Conservation (phyloP, 2,113 vertebrate species). For the Tinamus guttatus region DNA sequence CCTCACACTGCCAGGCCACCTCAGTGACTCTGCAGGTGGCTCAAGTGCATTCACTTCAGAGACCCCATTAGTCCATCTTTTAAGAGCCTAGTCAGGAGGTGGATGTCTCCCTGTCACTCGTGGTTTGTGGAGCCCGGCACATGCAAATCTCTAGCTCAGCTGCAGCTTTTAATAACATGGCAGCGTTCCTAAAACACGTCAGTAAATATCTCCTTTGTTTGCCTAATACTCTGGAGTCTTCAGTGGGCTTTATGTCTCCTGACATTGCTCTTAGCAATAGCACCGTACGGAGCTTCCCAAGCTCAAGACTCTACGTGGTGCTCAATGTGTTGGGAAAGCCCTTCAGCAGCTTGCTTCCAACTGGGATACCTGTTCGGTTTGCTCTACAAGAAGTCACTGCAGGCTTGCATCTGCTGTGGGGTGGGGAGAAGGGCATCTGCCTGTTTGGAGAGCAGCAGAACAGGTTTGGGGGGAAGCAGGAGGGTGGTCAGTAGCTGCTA, state of each 20-base stretch:
- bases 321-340: neutral
- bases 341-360: neutral
- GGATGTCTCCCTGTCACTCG: neutral
- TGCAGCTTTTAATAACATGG: neutral
- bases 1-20: neutral
- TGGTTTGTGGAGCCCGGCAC: neutral
- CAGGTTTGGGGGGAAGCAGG: neutral
- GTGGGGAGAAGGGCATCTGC: neutral
- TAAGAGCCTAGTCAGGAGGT: neutral
- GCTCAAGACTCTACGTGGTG: neutral
- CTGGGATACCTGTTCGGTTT: neutral
- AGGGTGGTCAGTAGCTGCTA: slow-evolving; percentile 40
- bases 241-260: neutral
- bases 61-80: too few species aligned
- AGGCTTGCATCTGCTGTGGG: neutral
- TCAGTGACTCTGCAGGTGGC: too few species aligned
- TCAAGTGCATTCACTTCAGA: neutral
- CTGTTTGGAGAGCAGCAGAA: neutral
- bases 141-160: neutral
- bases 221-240: neutral
- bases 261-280: neutral
- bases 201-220: neutral
- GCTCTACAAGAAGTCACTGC: neutral
- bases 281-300: neutral
- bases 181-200: neutral